phyloP scores from a whole-genome alignment of 2,113 vertebrate species.

The Rhodinocichla rosea region DNA sequence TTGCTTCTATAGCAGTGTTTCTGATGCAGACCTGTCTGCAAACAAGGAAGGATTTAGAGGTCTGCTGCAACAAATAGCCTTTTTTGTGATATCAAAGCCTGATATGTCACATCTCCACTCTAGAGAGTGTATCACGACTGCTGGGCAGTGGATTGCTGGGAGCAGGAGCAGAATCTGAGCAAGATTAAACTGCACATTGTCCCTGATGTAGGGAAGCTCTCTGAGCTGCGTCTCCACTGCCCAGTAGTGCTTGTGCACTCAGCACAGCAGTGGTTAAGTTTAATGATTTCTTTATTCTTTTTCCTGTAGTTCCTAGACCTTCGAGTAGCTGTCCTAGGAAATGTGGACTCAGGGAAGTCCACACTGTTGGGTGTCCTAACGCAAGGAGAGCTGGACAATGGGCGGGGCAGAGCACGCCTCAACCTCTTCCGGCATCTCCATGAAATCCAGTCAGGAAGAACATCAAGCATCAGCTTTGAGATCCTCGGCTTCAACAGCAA shows the following conservation, averaged over 20 bases:
- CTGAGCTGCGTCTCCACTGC: neutral
- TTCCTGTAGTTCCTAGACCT: conserved; percentile 90
- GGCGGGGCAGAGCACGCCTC: conserved; percentile 91
- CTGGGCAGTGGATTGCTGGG: neutral
- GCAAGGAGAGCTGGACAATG: conserved; percentile 96
- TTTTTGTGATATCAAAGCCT: neutral
- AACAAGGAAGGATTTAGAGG: neutral
- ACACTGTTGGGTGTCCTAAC: conserved; percentile 95
- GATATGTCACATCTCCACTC: neutral
- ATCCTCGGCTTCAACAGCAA: conserved; percentile 98
- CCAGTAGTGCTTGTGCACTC: neutral
- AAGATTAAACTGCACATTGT: neutral
- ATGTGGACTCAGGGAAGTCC: conserved; percentile 97
- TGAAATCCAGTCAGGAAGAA: conserved; percentile 97
- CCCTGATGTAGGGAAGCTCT: neutral
- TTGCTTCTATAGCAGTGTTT: neutral
- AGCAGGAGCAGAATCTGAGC: neutral
- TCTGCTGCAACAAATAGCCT: neutral
- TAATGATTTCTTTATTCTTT: neutral
- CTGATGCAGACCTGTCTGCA: neutral
- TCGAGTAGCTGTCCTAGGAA: conserved; percentile 94
- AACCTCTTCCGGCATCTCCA: conserved; percentile 98
- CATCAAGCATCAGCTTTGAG: conserved; percentile 99
- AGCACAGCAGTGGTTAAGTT: neutral
- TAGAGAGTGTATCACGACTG: neutral